Percentiles rank a stretch among this genome's conserved stretches.
Evolutionary conservation across 2,113 vertebrate genomes (phyloP).

Genomic region (Danionella cerebrum): DNA sequence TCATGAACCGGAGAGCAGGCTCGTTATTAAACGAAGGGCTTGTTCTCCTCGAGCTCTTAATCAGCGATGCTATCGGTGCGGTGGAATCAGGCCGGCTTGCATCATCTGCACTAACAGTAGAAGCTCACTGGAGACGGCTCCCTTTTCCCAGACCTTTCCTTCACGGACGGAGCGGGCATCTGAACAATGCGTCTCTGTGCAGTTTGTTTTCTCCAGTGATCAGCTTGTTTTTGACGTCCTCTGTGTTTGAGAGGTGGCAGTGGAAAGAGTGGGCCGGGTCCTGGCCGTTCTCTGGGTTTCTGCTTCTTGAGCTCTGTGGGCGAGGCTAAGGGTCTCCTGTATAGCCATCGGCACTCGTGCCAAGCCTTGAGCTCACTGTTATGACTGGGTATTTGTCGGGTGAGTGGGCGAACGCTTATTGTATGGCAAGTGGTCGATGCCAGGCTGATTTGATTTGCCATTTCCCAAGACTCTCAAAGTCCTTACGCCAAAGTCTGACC

Average conservation of each 20-base stretch:
- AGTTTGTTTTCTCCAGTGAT: slow-evolving; percentile 34
- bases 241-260: slow-evolving; percentile 28
- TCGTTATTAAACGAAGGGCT: not conserved
- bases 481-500: not conserved
- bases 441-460: slow-evolving; percentile 52
- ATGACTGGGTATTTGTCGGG: slow-evolving; percentile 39
- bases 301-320: slow-evolving; percentile 29
- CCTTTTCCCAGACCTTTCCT: slow-evolving; percentile 23
- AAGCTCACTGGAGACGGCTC: slow-evolving; percentile 2
- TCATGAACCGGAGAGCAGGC: not conserved
- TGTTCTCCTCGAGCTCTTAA: not conserved
- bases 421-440: slow-evolving; percentile 45
- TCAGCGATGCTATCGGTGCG: not conserved
- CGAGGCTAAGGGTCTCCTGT: slow-evolving; percentile 33
- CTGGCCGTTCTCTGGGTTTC: slow-evolving; percentile 37
- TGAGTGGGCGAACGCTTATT: slow-evolving; percentile 34
- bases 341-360: slow-evolving; percentile 31
- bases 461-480: slow-evolving; percentile 43
- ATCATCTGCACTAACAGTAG: not conserved
- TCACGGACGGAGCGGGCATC: not conserved
- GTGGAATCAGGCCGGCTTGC: not conserved
- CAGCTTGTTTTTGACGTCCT: slow-evolving; percentile 32
- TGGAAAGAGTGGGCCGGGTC: slow-evolving; percentile 45
- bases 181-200: slow-evolving; percentile 34
- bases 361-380: slow-evolving; percentile 48